These are phyloP conservation scores for Scalopus aquaticus DNA, from an alignment of 2,113 vertebrate genomes.

Conservation along the genomic window DNA sequence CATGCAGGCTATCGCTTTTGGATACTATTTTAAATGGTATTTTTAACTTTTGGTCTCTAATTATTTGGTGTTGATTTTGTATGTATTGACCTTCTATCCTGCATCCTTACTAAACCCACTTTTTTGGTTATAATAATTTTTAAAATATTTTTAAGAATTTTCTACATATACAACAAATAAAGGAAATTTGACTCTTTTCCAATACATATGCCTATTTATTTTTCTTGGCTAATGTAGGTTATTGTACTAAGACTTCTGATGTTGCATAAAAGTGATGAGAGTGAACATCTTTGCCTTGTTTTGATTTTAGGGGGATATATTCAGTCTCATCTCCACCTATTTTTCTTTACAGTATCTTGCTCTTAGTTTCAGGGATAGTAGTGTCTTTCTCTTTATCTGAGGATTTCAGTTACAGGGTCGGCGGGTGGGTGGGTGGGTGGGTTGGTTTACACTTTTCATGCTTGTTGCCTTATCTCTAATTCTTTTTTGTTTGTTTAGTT, in stretches of 20 bases:
- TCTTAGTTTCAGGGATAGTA: not conserved
- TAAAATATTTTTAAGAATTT: not conserved
- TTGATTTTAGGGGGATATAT: not conserved
- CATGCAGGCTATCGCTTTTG: not conserved
- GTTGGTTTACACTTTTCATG: not conserved
- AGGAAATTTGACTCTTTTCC: not conserved
- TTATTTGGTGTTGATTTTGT: not conserved
- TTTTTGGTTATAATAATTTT: not conserved
- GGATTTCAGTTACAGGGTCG: not conserved
- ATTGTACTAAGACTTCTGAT: not conserved
- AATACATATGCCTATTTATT: not conserved
- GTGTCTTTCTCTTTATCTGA: not conserved
- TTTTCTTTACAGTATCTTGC: not conserved
- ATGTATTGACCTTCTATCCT: not conserved
- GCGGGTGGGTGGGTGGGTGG: not conserved
- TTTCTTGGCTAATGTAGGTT: not conserved
- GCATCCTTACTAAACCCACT: not conserved
- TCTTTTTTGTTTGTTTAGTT: not conserved
- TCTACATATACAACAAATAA: not conserved
- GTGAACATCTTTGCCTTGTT: not conserved
- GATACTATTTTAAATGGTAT: not conserved
- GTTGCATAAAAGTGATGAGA: not conserved
- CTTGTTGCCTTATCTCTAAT: not conserved
- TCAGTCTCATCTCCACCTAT: not conserved
- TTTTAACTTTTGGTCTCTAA: constrained; percentile 6